Conservation (phyloP, 2,113 vertebrate genomes). For the Anolis sagrei region DNA sequence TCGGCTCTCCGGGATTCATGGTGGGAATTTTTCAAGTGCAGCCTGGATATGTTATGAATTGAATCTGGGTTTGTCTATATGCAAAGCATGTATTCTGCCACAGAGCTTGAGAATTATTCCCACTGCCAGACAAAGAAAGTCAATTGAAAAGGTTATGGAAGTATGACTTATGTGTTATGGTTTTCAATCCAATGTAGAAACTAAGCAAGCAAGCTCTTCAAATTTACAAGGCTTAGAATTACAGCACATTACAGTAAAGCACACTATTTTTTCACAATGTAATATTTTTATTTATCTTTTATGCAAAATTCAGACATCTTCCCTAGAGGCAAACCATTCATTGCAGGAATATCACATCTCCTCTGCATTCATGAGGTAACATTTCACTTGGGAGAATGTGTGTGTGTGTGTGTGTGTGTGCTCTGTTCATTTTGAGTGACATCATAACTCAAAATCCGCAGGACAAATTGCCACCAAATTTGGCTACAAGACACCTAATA, state of each 20-base stretch:
- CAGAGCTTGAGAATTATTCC: neutral
- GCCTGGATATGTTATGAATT: neutral
- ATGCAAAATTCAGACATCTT: neutral
- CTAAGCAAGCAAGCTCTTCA: neutral
- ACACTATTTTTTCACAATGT: neutral
- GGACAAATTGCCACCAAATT: too few species aligned
- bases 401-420: too few species aligned
- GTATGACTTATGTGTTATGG: neutral
- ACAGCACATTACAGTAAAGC: neutral
- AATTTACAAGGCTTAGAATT: neutral
- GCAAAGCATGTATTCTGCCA: neutral
- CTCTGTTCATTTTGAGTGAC: too few species aligned
- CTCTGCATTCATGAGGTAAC: neutral
- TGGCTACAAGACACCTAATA: too few species aligned
- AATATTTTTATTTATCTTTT: neutral
- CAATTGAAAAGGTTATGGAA: neutral
- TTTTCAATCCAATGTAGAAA: neutral
- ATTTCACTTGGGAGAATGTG: too few species aligned
- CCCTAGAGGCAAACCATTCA: neutral
- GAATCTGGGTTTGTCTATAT: too few species aligned
- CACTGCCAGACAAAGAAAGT: neutral
- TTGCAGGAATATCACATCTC: neutral
- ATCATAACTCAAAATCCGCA: too few species aligned
- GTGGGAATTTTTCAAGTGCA: neutral
- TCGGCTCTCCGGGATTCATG: too few species aligned